These are phyloP conservation scores for Schrankia costaestrigalis DNA, from an alignment of 2,888 invertebrate species.

Conservation along the genomic window DNA sequence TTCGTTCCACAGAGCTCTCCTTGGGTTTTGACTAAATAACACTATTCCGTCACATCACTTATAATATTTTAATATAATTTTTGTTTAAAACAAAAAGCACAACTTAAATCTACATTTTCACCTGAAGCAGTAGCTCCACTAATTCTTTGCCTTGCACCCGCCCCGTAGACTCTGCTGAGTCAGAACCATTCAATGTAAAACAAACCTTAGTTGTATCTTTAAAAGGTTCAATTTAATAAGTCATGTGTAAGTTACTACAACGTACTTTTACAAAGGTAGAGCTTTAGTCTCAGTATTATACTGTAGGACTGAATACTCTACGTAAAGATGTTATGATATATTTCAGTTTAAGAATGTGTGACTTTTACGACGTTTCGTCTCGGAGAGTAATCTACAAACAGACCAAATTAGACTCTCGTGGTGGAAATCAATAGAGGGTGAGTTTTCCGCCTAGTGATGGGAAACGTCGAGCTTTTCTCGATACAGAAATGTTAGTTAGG, in stretches of 20 bases:
- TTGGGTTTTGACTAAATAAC: too few species aligned
- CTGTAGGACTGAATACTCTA: conserved; percentile 4
- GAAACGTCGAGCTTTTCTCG: conserved; percentile 1
- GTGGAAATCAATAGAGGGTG: conserved; percentile 68
- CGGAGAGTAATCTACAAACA: conserved; percentile 43
- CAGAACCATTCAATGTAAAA: conserved; percentile 8
- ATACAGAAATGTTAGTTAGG: too few species aligned
- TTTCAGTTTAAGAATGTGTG: background rate
- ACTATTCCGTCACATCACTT: too few species aligned
- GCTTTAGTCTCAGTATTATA: background rate
- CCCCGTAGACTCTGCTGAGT: conserved; percentile 9
- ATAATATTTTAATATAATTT: background rate
- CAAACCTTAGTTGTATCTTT: background rate
- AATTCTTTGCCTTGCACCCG: conserved; percentile 10
- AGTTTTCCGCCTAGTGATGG: conserved; percentile 43
- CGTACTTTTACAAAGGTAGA: too few species aligned
- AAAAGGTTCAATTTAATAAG: too few species aligned
- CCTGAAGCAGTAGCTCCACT: conserved; percentile 18
- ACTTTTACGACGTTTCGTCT: conserved; percentile 10
- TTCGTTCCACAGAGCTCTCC: too few species aligned
- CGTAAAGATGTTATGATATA: background rate
- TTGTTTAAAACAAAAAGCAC: conserved; percentile 9
- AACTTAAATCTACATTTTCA: conserved; percentile 30
- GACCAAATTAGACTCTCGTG: conserved; percentile 62
- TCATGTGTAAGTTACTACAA: too few species aligned